A percentile compares a stretch with the other conserved stretches of the same genome.
Evolutionary conservation across 1,140 invertebrate genomes (phyloP).

Genomic region (Dinothrombium tinctorium): DNA sequence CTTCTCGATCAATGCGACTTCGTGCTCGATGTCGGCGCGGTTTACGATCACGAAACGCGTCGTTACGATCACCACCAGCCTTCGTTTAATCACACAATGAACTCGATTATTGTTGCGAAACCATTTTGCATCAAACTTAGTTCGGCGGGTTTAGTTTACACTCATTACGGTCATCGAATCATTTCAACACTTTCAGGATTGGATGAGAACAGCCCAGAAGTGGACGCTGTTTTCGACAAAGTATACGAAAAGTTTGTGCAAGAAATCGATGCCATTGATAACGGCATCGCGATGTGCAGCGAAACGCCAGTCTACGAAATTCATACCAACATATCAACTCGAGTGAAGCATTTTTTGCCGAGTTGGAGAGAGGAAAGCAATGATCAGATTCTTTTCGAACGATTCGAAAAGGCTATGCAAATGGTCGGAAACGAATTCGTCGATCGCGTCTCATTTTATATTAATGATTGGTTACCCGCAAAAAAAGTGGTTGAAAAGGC

Average conservation of each 20-base stretch:
- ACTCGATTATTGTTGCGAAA: constrained; percentile 28
- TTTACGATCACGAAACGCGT: constrained; percentile 41
- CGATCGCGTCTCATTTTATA: constrained; percentile 39
- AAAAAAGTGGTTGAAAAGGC: constrained; percentile 41
- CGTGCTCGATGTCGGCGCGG: constrained; percentile 84
- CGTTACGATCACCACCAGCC: constrained; percentile 90
- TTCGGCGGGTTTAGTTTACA: constrained; percentile 81
- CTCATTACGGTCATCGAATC: constrained; percentile 62
- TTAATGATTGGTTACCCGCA: constrained; percentile 57
- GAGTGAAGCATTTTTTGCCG: constrained; percentile 57
- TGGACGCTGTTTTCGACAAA: constrained; percentile 42
- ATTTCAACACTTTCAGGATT: constrained; percentile 27
- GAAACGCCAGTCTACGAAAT: constrained; percentile 35
- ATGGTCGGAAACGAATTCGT: constrained; percentile 57
- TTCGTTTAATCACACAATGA: constrained; percentile 36
- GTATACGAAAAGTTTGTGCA: constrained; percentile 73
- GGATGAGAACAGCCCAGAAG: constrained; percentile 21
- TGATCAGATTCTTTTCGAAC: constrained; percentile 9
- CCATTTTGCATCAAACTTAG: constrained; percentile 47
- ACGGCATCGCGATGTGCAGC: constrained; percentile 32
- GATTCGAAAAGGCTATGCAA: constrained; percentile 39
- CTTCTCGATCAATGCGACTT: constrained; percentile 63
- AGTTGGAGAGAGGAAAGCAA: constrained; percentile 45
- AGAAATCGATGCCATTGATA: constrained; percentile 91
- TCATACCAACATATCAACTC: constrained; percentile 42